phyloP scores from a whole-genome alignment of 1,140 invertebrate species.

The Tachypleus tridentatus region DNA sequence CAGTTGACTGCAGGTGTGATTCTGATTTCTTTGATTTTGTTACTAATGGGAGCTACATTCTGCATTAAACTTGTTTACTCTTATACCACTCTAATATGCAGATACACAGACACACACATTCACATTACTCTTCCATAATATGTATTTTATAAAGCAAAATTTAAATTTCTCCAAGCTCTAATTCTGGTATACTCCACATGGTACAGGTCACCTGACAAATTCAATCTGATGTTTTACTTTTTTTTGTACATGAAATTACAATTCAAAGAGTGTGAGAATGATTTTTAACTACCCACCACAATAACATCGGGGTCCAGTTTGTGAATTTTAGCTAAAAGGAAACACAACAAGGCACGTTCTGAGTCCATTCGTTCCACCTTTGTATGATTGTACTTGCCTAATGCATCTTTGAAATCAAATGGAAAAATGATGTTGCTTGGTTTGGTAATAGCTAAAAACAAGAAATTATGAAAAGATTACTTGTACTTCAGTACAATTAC shows the following conservation, averaged over 20 bases:
- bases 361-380: constrained; percentile 65
- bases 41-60: too few relatives aligned
- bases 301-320: constrained; percentile 86
- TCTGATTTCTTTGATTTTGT: too few relatives aligned
- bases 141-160: too few relatives aligned
- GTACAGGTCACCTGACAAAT: background rate
- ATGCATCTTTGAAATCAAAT: constrained; percentile 49
- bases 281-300: constrained; percentile 38
- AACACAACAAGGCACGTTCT: constrained; percentile 71
- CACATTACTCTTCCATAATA: too few relatives aligned
- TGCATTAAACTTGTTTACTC: too few relatives aligned
- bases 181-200: too few relatives aligned
- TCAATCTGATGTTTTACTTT: background rate
- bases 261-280: too few relatives aligned
- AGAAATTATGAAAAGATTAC: constrained; percentile 20
- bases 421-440: constrained; percentile 68
- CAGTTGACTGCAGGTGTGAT: too few relatives aligned
- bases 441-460: constrained; percentile 58
- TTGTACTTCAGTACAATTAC: background rate
- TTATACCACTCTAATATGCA: too few relatives aligned
- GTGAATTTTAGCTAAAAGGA: constrained; percentile 67
- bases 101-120: too few relatives aligned
- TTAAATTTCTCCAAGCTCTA: too few relatives aligned
- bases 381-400: constrained; percentile 51
- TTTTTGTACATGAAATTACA: too few relatives aligned